Base-by-base conservation (phyloP, 2,797 vertebrate genomes). In the Discoglossus pictus region DNA sequence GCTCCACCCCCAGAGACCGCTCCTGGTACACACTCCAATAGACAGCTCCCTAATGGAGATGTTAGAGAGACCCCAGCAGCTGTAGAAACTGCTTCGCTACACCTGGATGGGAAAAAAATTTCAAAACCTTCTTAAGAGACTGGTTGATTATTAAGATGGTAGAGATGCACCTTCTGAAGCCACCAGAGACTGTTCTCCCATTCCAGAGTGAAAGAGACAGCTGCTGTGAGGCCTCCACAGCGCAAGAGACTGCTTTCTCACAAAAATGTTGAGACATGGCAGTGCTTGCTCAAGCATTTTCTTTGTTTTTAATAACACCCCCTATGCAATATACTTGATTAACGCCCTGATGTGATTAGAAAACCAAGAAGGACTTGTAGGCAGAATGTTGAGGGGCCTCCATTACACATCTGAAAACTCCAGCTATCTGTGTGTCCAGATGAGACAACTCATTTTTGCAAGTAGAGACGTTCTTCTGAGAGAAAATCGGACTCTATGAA, bases 301-400 rank as follows among this genome's bases (percentile, higher is more conserved):
- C 23, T 46, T 61, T 38, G 21, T 21, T 12, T 43, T 43, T 43
- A 39, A 58, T 44, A 51, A 58, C 38, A 34, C 21, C 59, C 63
- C 59, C 67, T 70, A 70, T 70, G 67, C 67, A 70, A 70, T 70
- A 62, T 46, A 40, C 52, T 35, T 23, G 10, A 25, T 16, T 44
- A 12, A 53, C 9, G 23, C 36, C 44, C 51, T 17, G 6, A 60
- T 18, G 50, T 51, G 23, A n/a, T 27, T n/a, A n/a, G n/a, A n/a
- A n/a, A n/a, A n/a, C n/a, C n/a, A n/a, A n/a, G n/a, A n/a, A n/a
- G n/a, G n/a, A n/a, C n/a, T n/a, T n/a, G n/a, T n/a, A n/a, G n/a
- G n/a, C n/a, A n/a, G n/a, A n/a, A n/a, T n/a, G n/a, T n/a, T n/a
- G n/a, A n/a, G n/a, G n/a, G 3, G 2, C 34, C 6, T 17, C 17